Evolutionary conservation across 2,888 invertebrate species (phyloP), one percentile per base, ranked within the genome.

Genomic region (Beris morrisii): DNA sequence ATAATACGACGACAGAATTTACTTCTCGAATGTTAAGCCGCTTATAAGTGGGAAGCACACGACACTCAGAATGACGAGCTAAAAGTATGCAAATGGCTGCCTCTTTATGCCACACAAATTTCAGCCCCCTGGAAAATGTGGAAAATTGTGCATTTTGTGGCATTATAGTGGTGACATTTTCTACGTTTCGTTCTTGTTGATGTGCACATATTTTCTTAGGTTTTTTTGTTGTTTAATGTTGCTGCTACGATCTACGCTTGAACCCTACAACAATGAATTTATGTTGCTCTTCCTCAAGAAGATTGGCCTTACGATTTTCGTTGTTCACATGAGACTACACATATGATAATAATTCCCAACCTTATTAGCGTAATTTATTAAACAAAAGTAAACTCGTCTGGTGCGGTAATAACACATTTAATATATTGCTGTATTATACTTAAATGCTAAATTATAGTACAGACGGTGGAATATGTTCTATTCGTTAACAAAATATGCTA

Each of bases 11-110:
- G 45, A 63, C 48, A 63, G 53, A 63, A 53, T 53, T 63, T 63
- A 63, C 63, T 63, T 63, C 63, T 63, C 43, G 53, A 52, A 63
- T 63, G 63, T 46, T 63, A 63, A 63, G 63, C 63, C 53, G 63
- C 63, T 63, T 63, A 63, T 63, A 63, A 53, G 28, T 32, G 63
- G 44, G 28, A 54, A 63, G 44, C 54, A 53, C 53, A 63, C 63
- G 63, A 63, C 63, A 13, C 48, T 59, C 59, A 12, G 32, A 54
- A 63, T 63, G 63, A 53, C 63, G 53, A 44, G 43, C 63, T 43
- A 28, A 28, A 63, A 48, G 63, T 53, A 63, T 63, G 63, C 63
- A 63, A 63, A 63, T 63, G 63, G 63, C 31, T 63, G 63, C 43
- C 32, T 53, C 53, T 53, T 63, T 30, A 53, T 30, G 63, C 53